phyloP scores from a whole-genome alignment of 2,113 vertebrate species.

The Zosterops borbonicus region DNA sequence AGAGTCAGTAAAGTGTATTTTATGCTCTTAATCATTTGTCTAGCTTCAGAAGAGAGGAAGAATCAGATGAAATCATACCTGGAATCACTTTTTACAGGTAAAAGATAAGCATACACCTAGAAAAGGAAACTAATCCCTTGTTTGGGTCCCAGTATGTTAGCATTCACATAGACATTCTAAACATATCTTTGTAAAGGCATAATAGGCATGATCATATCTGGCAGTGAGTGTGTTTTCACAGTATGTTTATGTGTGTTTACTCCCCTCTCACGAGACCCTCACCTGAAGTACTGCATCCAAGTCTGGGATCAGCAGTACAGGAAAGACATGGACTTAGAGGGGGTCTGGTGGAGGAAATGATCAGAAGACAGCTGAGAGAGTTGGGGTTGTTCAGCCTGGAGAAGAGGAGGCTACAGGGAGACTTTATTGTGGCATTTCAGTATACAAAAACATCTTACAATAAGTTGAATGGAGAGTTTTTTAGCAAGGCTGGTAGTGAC shows the following conservation, averaged over 20 bases:
- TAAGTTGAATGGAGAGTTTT: not conserved
- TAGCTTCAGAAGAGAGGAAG: not conserved
- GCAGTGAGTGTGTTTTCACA: not conserved
- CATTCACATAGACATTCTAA: not conserved
- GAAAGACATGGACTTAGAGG: not conserved
- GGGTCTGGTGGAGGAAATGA: not conserved
- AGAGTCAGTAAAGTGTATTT: not conserved
- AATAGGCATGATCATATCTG: not conserved
- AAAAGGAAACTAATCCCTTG: not conserved
- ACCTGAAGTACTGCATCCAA: not conserved
- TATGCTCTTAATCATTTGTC: not conserved
- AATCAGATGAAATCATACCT: not conserved
- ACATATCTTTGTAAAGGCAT: not conserved
- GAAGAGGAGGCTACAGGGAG: not conserved
- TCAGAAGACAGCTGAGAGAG: not conserved
- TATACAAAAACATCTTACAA: not conserved
- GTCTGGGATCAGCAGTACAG: not conserved
- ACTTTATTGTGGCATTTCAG: not conserved
- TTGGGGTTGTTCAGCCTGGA: accelerated
- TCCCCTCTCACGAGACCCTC: not conserved
- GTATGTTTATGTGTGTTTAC: not conserved
- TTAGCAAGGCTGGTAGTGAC: not conserved
- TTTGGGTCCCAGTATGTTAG: not conserved
- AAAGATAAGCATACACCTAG: not conserved
- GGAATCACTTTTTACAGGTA: not conserved